Percentiles rank a stretch among this genome's conserved stretches.
Conservation (phyloP, 2,113 vertebrate genomes). For the Eupsittula cactorum region DNA sequence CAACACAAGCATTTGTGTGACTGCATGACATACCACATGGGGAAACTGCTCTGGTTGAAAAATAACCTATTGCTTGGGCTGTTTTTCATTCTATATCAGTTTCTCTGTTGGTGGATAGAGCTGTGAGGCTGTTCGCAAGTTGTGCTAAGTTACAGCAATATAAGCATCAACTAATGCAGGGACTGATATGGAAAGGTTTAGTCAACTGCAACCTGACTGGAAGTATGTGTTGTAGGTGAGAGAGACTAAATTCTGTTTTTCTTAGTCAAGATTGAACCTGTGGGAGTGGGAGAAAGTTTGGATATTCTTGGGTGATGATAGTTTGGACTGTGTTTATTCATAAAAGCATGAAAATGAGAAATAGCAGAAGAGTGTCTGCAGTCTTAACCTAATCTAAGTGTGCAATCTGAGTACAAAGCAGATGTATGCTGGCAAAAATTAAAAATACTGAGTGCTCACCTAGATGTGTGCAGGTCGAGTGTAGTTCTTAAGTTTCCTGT, state of each 20-base stretch:
- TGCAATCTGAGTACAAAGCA: background rate
- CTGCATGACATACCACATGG: background rate
- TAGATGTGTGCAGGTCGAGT: background rate
- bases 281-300: constrained; percentile 3
- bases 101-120: background rate
- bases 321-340: background rate
- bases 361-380: background rate
- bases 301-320: background rate
- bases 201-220: background rate
- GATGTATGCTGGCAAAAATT: background rate
- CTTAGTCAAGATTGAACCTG: background rate
- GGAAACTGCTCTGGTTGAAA: background rate
- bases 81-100: background rate
- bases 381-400: background rate
- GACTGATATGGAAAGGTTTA: background rate
- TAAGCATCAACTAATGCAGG: background rate
- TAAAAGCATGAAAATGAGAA: background rate
- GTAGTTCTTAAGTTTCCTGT: background rate
- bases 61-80: background rate
- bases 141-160: background rate
- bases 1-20: background rate
- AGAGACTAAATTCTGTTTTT: background rate
- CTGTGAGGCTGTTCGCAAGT: background rate
- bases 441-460: background rate
- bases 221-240: background rate